Evolutionary conservation across 1,140 invertebrate species (phyloP).

Genomic region (Sycobia sp.): DNA sequence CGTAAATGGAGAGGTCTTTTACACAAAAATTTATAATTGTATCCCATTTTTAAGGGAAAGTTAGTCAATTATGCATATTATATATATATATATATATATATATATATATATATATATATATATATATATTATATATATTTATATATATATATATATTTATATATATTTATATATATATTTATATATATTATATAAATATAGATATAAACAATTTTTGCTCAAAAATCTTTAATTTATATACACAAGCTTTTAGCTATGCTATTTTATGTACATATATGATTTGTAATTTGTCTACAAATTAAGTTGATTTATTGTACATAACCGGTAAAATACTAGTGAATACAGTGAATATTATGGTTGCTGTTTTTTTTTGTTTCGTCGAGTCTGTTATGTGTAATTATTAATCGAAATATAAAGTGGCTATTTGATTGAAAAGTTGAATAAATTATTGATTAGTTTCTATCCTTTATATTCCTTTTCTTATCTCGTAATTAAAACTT

Average conservation of each 20-base stretch:
- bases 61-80: conserved; percentile 38
- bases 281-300: conserved; percentile 34
- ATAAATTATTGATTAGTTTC: conserved; percentile 3
- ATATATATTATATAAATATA: conserved; percentile 30
- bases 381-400: conserved; percentile 35
- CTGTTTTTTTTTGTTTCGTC: conserved; percentile 35
- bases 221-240: conserved; percentile 33
- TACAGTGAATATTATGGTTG: conserved; percentile 32
- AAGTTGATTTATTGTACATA: conserved; percentile 37
- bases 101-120: conserved; percentile 23
- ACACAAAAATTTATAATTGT: conserved; percentile 34
- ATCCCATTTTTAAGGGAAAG: conserved; percentile 35
- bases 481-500: too few relatives aligned
- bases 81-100: conserved; percentile 32
- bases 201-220: conserved; percentile 19
- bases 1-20: conserved; percentile 31
- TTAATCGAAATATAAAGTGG: conserved; percentile 36
- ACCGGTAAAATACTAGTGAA: conserved; percentile 35
- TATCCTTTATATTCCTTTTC: neutral
- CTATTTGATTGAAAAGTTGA: conserved; percentile 32
- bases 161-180: conserved; percentile 25
- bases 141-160: conserved; percentile 19
- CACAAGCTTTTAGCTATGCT: conserved; percentile 31
- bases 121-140: conserved; percentile 8
- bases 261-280: conserved; percentile 35